Base-by-base conservation (phyloP, 2,888 invertebrate genomes). In the Ormyrus thymus region DNA sequence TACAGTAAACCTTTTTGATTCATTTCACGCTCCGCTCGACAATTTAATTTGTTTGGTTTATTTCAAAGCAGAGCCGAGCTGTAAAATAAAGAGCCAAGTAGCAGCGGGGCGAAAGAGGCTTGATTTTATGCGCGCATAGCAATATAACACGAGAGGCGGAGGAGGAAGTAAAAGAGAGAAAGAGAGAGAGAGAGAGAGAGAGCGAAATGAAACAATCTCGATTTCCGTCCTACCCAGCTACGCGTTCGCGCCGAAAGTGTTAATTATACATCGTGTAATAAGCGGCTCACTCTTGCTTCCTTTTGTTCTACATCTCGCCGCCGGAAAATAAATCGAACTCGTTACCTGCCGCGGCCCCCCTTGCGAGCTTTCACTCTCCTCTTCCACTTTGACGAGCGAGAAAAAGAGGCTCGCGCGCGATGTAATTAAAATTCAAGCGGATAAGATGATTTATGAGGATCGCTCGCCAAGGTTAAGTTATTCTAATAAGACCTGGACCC, bases 371-470 rank as follows among this genome's bases (percentile, higher is more conserved):
- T 81, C 80, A 75, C 79, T 81, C 80, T 81, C 78, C 72, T 72
- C 29, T 29, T 69, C 72, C 76, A 59, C 66, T 78, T 79, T 78
- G 78, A 79, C 81, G 72, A 77, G 77, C 76, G 73, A 62, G 64
- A 76, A 62, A 62, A 70, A 73, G 76, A 29, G 70, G 56, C 56
- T 51, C 53, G 51, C 76, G 15, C 74, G 64, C 66, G 73, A 64
- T 72, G 65, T 78, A 81, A 81, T 81, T 80, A 80, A 81, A 80
- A 81, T 80, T 80, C 78, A 80, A 76, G 68, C 68, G 73, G 58
- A 73, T 76, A 81, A 74, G 78, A 80, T 80, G 80, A 81, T 81
- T 81, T 80, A 80, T 78, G 81, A 80, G 76, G 65, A 74, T 77
- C 79, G 66, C 51, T 69, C 62, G 45, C 58, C 81, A 76, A 78